A percentile compares a stretch with the other conserved stretches of the same genome.
phyloP scores from a whole-genome alignment of 2,797 vertebrate genomes.

The Gastrophryne carolinensis region DNA sequence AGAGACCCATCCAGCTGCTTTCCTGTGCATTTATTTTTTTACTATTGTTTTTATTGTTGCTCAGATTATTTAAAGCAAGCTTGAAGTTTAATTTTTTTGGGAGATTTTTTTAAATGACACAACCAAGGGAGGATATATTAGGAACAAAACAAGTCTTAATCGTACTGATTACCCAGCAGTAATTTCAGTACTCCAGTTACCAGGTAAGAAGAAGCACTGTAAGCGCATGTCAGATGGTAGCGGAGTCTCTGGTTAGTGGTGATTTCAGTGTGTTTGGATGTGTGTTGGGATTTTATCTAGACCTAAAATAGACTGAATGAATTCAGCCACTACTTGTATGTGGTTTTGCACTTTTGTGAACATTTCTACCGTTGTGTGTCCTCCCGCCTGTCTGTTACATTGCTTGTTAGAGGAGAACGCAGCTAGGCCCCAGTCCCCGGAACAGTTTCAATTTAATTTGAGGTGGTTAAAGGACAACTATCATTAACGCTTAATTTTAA shows the following conservation, averaged over 20 bases:
- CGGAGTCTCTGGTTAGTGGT: conserved; percentile 46
- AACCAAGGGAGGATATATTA: conserved; percentile 62
- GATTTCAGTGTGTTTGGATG: not conserved
- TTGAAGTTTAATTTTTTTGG: conserved; percentile 59
- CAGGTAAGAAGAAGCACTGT: conserved; percentile 62
- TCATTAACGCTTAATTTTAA: no score
- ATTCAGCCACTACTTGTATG: not conserved
- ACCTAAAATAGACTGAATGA: conserved; percentile 1
- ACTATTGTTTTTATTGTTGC: conserved; percentile 42
- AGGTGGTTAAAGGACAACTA: no score
- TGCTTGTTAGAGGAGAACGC: not conserved
- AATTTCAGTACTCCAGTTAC: conserved; percentile 53
- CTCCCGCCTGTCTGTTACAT: not conserved
- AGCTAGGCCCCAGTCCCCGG: not conserved
- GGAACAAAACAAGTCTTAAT: conserved; percentile 64
- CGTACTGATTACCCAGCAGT: conserved; percentile 56
- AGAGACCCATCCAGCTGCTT: conserved; percentile 28
- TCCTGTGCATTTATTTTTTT: conserved; percentile 21
- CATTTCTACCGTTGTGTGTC: not conserved
- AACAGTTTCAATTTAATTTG: not conserved
- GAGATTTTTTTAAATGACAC: conserved; percentile 68
- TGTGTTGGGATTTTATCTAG: not conserved
- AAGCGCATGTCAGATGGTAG: conserved; percentile 60
- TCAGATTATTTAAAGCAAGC: conserved; percentile 61
- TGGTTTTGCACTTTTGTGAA: conserved; percentile 37